phyloP scores from a whole-genome alignment of 2,888 invertebrate species.

The Cyaniris semiargus region DNA sequence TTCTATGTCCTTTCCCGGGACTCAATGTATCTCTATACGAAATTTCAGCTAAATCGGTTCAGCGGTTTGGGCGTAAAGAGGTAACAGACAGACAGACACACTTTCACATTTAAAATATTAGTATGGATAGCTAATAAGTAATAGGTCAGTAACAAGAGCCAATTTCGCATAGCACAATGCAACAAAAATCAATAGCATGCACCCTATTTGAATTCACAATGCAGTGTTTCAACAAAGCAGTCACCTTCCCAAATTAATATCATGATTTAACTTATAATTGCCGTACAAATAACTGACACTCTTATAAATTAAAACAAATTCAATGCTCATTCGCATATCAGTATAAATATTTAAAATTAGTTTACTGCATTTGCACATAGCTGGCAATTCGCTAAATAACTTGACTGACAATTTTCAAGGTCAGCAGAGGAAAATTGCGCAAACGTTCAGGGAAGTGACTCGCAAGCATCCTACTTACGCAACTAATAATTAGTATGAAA shows the following conservation, averaged over 20 bases:
- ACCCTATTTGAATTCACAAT: background rate
- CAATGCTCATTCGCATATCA: background rate
- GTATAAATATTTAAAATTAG: background rate
- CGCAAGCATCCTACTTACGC: conserved; percentile 51
- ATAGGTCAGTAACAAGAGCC: background rate
- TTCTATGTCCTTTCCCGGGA: too few relatives aligned
- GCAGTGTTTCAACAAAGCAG: background rate
- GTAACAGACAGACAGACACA: too few relatives aligned
- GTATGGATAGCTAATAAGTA: background rate
- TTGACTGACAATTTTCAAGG: conserved; percentile 27
- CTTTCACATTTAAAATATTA: too few relatives aligned
- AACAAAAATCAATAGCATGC: background rate
- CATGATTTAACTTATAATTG: background rate
- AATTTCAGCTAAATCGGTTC: too few relatives aligned
- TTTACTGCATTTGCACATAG: background rate
- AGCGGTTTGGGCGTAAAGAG: too few relatives aligned
- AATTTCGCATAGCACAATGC: background rate
- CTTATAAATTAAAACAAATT: background rate
- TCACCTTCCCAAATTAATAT: background rate
- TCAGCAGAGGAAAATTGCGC: conserved; percentile 13
- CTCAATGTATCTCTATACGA: too few relatives aligned
- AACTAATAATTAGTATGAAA: conserved; percentile 63
- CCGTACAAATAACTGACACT: background rate
- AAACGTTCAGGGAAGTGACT: conserved; percentile 45
- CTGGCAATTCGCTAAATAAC: background rate